phyloP scores from a whole-genome alignment of 2,888 invertebrate genomes.

The Orthosia cruda region DNA sequence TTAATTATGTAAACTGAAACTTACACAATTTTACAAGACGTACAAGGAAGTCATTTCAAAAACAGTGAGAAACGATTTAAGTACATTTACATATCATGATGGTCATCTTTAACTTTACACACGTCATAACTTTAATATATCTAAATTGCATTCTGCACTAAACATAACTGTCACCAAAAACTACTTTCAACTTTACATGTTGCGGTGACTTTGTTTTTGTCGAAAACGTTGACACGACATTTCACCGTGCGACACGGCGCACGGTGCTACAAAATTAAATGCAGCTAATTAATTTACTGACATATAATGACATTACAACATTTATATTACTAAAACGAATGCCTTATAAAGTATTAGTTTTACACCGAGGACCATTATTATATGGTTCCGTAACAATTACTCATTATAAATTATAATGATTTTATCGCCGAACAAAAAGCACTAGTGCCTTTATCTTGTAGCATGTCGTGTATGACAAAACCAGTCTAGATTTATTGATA shows the following conservation, averaged over 20 bases:
- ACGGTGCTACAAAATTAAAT: slow-evolving; percentile 10
- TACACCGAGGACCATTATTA: background rate
- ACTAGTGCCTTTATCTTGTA: background rate
- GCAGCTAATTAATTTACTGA: slow-evolving; percentile 22
- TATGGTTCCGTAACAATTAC: slow-evolving; percentile 1
- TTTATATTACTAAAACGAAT: slow-evolving; percentile 3
- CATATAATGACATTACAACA: slow-evolving; percentile 8
- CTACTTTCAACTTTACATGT: slow-evolving; percentile 24
- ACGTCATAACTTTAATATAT: background rate
- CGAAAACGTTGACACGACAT: slow-evolving; percentile 25
- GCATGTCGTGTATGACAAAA: slow-evolving; percentile 9
- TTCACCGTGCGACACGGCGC: slow-evolving; percentile 43
- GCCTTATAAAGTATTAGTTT: slow-evolving; percentile 18
- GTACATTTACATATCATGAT: slow-evolving; percentile 24
- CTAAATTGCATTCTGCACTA: slow-evolving; percentile 35
- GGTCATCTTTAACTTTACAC: slow-evolving; percentile 10
- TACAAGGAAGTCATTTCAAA: slow-evolving; percentile 34
- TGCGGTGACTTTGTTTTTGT: slow-evolving; percentile 29
- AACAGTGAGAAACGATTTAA: slow-evolving; percentile 11
- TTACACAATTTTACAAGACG: slow-evolving; percentile 25
- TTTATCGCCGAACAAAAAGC: slow-evolving; percentile 16
- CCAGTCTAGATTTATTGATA: background rate
- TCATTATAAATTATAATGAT: slow-evolving; percentile 24
- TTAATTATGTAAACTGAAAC: slow-evolving; percentile 28
- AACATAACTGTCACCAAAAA: slow-evolving; percentile 27